Conservation (phyloP, 2,888 invertebrate genomes). For the Orthosia incerta region DNA sequence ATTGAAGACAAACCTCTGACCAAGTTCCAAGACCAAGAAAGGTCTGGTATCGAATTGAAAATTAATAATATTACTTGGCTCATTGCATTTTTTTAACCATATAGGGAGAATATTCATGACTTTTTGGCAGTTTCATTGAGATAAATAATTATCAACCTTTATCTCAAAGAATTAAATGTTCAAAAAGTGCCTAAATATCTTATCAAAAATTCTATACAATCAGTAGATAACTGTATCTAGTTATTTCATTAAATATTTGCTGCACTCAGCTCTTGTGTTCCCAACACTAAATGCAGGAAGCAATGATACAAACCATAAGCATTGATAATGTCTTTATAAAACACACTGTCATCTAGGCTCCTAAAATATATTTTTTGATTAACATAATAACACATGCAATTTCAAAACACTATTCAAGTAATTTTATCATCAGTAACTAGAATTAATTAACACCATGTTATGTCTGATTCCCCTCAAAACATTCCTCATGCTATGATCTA, state of each 20-base stretch:
- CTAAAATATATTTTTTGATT: not conserved
- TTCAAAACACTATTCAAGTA: not conserved
- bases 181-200: constrained; percentile 29
- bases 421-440: not conserved
- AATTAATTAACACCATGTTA: not conserved
- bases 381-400: not conserved
- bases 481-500: too few species aligned
- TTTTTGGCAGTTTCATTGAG: constrained; percentile 5
- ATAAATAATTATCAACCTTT: constrained; percentile 40
- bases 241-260: not conserved
- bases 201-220: constrained; percentile 38
- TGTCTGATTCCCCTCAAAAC: not conserved
- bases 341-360: not conserved
- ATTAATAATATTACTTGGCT: not conserved
- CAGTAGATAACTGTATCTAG: constrained; percentile 14
- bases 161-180: constrained; percentile 39
- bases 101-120: not conserved
- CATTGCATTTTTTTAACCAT: not conserved
- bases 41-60: not conserved
- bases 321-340: not conserved
- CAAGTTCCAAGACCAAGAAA: not conserved
- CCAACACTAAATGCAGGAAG: not conserved
- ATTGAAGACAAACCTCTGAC: too few species aligned
- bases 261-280: not conserved
- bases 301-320: not conserved